Base-by-base conservation (phyloP, 2,888 invertebrate genomes). In the Lasiommata megera region DNA sequence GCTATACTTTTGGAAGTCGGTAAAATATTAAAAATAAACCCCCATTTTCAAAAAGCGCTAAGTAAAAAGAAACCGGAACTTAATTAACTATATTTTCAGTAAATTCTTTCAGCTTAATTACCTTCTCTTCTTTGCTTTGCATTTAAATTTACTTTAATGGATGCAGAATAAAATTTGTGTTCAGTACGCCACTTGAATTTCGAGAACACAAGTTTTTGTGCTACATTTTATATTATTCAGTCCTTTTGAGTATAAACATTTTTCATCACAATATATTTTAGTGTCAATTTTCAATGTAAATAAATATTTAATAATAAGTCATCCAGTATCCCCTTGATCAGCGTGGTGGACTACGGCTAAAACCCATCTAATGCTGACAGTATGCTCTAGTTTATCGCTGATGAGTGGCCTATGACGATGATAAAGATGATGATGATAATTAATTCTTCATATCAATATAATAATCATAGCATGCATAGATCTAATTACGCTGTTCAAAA, bases 81-180 rank as follows among this genome's bases (percentile, higher is more conserved):
- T 76, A 79, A 80, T 83, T 79, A 81, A 71, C 74, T 78, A 78
- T 77, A 79, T 79, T 80, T 80, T 70, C 74, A 77, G 75, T 80
- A 79, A 78, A 83, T 81, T 81, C 73, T 79, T 77, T 79, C 70
- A 71, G 76, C 76, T 79, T 84, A 84, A 86, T 85, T 83, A 80
- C 78, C 68, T 69, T 72, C 68, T 57, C 68, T 69, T 71, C 64
- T 77, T 72, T 69, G 80, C 76, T 86, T 86, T 88, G 88, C 88
- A 89, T 89, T 88, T 87, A 86, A 89, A 89, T 87, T 80, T 80
- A 70, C 73, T 70, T 71, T 80, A 83, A 85, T 23, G 23, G 23
- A 23, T 83, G 72, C 69, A 70, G 76, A 75, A 79, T 82, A 77
- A 75, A 83, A 84, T 85, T 88, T 83, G 82, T 83, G 77, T 69